Evolutionary conservation across 2,888 invertebrate genomes (phyloP).

Genomic region (Plagiodera versicolora): DNA sequence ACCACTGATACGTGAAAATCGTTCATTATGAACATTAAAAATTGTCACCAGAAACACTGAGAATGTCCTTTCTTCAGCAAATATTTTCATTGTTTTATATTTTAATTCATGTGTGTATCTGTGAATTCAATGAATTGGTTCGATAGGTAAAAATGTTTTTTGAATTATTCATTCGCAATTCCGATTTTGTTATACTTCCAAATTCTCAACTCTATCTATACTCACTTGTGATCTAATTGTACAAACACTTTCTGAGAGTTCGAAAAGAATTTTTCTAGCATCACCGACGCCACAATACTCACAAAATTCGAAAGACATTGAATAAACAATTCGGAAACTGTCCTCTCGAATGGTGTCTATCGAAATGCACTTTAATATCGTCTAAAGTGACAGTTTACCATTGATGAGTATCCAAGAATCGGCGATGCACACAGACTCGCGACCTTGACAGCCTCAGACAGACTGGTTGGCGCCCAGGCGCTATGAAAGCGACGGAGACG

Average conservation of each 20-base stretch:
- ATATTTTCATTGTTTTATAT: no score
- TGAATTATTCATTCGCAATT: no score
- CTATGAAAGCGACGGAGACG: slow-evolving; percentile 38
- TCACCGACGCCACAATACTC: neutral
- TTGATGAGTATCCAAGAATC: slow-evolving; percentile 14
- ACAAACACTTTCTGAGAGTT: neutral
- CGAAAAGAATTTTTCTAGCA: neutral
- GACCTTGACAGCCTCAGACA: slow-evolving; percentile 53
- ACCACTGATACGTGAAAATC: no score
- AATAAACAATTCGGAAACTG: neutral
- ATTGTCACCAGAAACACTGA: no score
- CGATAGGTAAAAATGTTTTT: no score
- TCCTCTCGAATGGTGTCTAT: neutral
- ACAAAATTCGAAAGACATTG: neutral
- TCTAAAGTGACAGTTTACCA: slow-evolving; percentile 1
- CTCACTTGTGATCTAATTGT: no score
- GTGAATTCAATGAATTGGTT: no score
- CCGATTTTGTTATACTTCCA: no score
- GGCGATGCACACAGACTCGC: slow-evolving; percentile 29
- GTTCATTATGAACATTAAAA: no score
- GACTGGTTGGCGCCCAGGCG: slow-evolving; percentile 53
- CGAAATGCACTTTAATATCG: slow-evolving; percentile 4
- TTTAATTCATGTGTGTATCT: no score
- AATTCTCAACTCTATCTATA: no score
- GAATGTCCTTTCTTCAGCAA: no score